phyloP scores from a whole-genome alignment of 1,140 invertebrate species.

The Aphis gossypii region DNA sequence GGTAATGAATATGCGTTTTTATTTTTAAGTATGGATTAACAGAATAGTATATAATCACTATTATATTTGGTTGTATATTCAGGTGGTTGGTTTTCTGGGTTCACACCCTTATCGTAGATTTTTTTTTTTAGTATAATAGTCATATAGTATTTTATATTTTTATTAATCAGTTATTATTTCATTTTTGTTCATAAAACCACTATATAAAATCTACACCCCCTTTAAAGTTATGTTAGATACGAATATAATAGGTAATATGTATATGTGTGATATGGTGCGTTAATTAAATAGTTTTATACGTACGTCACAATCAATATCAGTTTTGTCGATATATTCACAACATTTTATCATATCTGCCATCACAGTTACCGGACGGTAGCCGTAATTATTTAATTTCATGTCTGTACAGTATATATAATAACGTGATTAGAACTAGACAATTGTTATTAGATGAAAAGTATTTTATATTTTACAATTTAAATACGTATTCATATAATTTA shows the following conservation, averaged over 20 bases:
- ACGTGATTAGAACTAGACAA: background rate
- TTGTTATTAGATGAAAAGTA: background rate
- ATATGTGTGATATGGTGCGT: background rate
- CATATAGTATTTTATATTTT: too few relatives aligned
- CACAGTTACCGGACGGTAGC: background rate
- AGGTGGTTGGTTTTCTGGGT: too few relatives aligned
- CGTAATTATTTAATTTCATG: conserved; percentile 13
- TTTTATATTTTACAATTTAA: background rate
- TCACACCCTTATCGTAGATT: too few relatives aligned
- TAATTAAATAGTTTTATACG: conserved; percentile 14
- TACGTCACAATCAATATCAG: background rate
- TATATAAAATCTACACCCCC: background rate
- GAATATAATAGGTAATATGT: background rate
- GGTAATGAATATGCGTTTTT: too few relatives aligned
- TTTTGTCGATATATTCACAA: background rate
- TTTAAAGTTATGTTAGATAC: background rate
- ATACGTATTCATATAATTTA: background rate
- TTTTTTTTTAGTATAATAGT: too few relatives aligned
- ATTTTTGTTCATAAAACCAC: background rate
- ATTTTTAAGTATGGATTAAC: too few relatives aligned
- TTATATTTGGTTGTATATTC: too few relatives aligned
- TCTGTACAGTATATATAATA: background rate
- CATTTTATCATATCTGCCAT: conserved; percentile 9
- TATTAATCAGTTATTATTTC: too few relatives aligned
- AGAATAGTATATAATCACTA: too few relatives aligned